Evolutionary conservation across 2,797 vertebrate genomes (phyloP), one percentile per base, ranked within the genome.

Genomic region (Australoheros facetus): DNA sequence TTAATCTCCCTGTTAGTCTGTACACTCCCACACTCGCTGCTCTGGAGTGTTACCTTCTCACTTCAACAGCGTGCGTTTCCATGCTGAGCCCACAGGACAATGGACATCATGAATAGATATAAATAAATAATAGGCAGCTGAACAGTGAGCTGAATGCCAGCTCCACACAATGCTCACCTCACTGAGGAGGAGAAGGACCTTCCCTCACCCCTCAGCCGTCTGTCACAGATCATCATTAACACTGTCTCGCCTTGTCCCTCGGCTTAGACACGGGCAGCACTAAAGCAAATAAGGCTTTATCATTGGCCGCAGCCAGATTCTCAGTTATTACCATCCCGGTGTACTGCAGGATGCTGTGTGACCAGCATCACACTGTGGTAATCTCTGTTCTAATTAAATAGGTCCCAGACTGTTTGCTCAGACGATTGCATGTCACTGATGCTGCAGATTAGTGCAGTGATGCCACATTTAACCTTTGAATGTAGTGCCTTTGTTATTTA

Each of bases 61-160:
- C 86, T 85, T 81, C 54, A 51, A 57, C 85, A 55, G 85, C 81
- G 79, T 85, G 82, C 56, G 74, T 93, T 89, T 94, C 90, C 88
- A 87, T 85, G 73, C 89, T 86, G 85, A 75, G 81, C 59, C 79
- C 56, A 42, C 73, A 5, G 75, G 62, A 94, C 89, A 93, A 92
- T 87, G 56, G 80, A 48, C 74, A 28, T 62, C 70, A 53, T 86
- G 85, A 86, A 78, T 57, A 81, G 57, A 3, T 73, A 82, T 93
- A 23, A 87, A 92, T 94, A 93, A 94, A 79, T 93, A 89, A 94
- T 86, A 75, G 69, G 55, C 76, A 78, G 83, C 73, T 87, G 81
- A 87, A 86, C 82, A 72, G 69, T 55, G 74, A 77, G 82, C 72
- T 85, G 78, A 89, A 87, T 82, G 81, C 74, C 73, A 60, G 45